Conservation (phyloP, 2,888 invertebrate species). For the Caenorhabditis parvicauda region DNA sequence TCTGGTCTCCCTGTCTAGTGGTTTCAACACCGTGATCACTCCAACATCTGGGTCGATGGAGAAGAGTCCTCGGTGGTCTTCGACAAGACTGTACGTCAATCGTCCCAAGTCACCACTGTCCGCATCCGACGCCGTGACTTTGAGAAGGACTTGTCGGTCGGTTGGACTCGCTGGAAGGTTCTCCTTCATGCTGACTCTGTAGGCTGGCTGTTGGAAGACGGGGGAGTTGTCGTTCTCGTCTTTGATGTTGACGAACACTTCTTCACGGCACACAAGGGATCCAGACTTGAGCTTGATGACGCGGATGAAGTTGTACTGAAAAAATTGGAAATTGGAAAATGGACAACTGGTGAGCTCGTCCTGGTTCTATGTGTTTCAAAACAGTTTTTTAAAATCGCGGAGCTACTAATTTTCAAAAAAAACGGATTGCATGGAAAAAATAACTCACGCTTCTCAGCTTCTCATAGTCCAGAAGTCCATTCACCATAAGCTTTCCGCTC, state of each 20-base stretch:
- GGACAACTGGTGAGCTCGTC: too few species aligned
- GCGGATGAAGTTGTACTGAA: slow-evolving; percentile 8
- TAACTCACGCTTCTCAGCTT: too few species aligned
- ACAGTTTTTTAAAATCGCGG: too few species aligned
- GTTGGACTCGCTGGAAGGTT: slow-evolving; percentile 34
- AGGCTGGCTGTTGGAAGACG: slow-evolving; percentile 21
- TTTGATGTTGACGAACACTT: slow-evolving; percentile 18
- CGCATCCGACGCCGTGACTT: slow-evolving; percentile 43
- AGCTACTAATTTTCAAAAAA: too few species aligned
- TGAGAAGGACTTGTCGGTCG: slow-evolving; percentile 30
- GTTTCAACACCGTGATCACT: slow-evolving; percentile 80
- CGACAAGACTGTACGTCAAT: slow-evolving; percentile 4
- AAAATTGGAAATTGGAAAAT: too few species aligned
- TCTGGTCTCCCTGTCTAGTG: slow-evolving; percentile 83
- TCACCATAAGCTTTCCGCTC: slow-evolving; percentile 21
- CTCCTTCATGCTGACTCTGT: slow-evolving; percentile 37
- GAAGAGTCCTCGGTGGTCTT: slow-evolving; percentile 69
- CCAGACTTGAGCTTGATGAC: background rate
- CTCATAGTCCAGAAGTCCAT: slow-evolving; percentile 14
- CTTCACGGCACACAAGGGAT: slow-evolving; percentile 6
- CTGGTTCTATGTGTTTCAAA: too few species aligned
- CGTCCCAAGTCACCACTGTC: slow-evolving; percentile 6
- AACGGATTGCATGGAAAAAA: too few species aligned
- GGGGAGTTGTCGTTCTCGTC: slow-evolving; percentile 66
- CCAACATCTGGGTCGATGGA: slow-evolving; percentile 82